Evolutionary conservation across 1,140 invertebrate species (phyloP).

Genomic region (Bilobella aurantiaca): DNA sequence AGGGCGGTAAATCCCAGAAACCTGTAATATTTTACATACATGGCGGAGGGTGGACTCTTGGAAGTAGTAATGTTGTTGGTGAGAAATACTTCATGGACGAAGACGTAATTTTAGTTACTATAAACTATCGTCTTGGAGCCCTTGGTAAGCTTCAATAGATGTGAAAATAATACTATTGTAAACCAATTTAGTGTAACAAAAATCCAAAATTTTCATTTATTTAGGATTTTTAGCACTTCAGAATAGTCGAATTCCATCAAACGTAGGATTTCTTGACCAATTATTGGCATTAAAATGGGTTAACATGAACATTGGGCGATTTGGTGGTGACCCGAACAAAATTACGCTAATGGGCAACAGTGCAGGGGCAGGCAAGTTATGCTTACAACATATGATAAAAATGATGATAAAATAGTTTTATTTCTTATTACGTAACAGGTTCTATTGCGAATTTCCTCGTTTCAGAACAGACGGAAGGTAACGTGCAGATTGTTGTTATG

Average conservation of each 20-base stretch:
- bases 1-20: neutral
- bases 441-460: neutral
- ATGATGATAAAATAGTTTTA: neutral
- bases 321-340: conserved; percentile 9
- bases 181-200: too few relatives aligned
- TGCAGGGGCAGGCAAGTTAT: neutral
- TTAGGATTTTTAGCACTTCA: neutral
- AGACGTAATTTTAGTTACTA: neutral
- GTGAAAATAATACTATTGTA: neutral
- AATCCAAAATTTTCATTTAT: neutral
- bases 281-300: conserved; percentile 13
- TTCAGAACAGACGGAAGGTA: neutral
- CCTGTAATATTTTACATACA: conserved; percentile 1
- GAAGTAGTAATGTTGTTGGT: neutral
- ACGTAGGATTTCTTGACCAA: conserved; percentile 1
- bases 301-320: conserved; percentile 9
- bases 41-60: neutral
- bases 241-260: neutral
- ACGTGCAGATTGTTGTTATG: too few relatives aligned
- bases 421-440: neutral
- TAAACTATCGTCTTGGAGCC: neutral
- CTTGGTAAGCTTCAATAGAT: neutral
- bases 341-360: conserved; percentile 10
- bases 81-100: neutral
- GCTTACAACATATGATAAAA: neutral